phyloP scores from a whole-genome alignment of 2,888 invertebrate genomes.

The Athalia circularis region DNA sequence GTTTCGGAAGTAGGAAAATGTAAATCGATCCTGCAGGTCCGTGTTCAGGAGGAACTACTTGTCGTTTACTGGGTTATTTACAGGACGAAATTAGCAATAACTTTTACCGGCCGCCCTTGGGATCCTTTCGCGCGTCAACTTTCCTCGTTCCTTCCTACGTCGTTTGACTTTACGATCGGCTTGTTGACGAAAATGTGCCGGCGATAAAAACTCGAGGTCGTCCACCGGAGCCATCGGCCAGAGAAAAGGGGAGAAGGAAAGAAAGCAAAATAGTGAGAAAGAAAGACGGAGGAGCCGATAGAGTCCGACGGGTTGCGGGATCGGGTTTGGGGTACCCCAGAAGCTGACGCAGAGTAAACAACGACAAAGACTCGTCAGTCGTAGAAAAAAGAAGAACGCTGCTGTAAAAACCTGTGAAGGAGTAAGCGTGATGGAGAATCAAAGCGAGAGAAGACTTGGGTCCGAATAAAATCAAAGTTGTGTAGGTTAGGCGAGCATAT shows the following conservation, averaged over 20 bases:
- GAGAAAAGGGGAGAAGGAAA: conserved; percentile 7
- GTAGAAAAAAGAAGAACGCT: not conserved
- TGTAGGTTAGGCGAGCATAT: conserved; percentile 13
- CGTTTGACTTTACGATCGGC: conserved; percentile 50
- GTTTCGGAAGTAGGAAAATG: not conserved
- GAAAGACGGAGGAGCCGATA: conserved; percentile 28
- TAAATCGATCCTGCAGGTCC: not conserved
- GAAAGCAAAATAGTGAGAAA: conserved; percentile 29
- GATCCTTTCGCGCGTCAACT: conserved; percentile 41
- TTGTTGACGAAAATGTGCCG: conserved; percentile 54
- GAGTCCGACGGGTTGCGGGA: conserved; percentile 44
- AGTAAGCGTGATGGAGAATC: not conserved
- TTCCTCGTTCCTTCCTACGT: conserved; percentile 28
- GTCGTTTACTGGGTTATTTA: conserved; percentile 42
- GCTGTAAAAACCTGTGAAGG: not conserved
- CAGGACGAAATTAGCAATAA: conserved; percentile 44
- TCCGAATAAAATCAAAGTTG: conserved; percentile 25
- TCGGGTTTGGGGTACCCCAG: not conserved
- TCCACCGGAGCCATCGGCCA: conserved; percentile 50
- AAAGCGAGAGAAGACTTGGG: not conserved
- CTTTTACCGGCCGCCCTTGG: conserved; percentile 36
- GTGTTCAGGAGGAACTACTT: conserved; percentile 8
- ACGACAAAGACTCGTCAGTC: conserved; percentile 40
- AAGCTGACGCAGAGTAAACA: conserved; percentile 39
- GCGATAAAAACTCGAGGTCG: conserved; percentile 49